phyloP scores from a whole-genome alignment of 2,113 vertebrate species.

The Ptilonorhynchus violaceus region DNA sequence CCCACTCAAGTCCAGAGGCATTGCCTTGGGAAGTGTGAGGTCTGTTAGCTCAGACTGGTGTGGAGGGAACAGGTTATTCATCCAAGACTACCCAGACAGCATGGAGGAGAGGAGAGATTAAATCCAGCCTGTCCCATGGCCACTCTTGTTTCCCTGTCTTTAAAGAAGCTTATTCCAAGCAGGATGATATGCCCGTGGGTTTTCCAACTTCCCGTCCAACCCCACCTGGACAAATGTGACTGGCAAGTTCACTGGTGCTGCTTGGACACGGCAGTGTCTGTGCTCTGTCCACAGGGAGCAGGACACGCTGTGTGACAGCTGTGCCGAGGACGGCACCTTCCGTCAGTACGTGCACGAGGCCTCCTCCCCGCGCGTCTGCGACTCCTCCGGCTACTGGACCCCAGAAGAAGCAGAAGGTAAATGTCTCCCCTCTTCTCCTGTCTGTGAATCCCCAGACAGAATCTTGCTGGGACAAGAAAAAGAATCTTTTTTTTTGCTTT shows the following conservation, averaged over 20 bases:
- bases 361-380: constrained; percentile 87
- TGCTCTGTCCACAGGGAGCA: constrained; percentile 61
- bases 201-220: background rate
- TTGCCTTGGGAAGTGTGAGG: background rate
- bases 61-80: background rate
- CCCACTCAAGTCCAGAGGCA: background rate
- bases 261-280: background rate
- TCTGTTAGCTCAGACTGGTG: background rate
- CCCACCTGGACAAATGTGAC: accelerated
- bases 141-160: background rate
- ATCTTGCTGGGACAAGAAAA: background rate
- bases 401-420: constrained; percentile 95
- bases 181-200: background rate
- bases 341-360: constrained; percentile 87
- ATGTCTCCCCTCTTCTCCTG: background rate
- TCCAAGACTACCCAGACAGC: background rate
- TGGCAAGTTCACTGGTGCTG: accelerated
- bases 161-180: background rate
- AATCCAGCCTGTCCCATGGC: background rate
- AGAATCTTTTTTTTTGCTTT: background rate
- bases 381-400: constrained; percentile 95
- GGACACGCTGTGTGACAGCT: constrained; percentile 76
- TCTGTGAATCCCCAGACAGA: background rate
- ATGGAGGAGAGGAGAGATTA: background rate
- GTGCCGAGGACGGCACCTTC: constrained; percentile 84